These are phyloP conservation scores for Scleropages formosus DNA, from an alignment of 2,797 vertebrate species.

Conservation along the genomic window DNA sequence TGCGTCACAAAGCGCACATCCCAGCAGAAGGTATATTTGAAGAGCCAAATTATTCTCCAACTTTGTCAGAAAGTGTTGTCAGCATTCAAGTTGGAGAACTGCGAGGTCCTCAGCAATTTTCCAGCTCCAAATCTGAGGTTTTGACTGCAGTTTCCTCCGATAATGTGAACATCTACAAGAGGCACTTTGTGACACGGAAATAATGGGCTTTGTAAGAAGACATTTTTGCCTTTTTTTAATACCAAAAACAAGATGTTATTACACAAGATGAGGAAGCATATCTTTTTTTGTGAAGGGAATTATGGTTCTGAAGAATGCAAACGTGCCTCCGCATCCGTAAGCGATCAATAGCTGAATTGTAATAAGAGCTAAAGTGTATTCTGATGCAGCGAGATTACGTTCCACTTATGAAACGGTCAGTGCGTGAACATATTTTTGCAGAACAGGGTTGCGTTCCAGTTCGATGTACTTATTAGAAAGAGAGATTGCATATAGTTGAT, in stretches of 20 bases:
- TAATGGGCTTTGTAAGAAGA: not conserved
- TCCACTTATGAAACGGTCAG: not conserved
- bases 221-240: not conserved
- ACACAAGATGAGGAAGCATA: not conserved
- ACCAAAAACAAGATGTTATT: no score
- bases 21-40: constrained; percentile 4
- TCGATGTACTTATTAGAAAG: not conserved
- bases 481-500: not conserved
- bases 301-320: not conserved
- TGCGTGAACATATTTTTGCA: not conserved
- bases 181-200: not conserved
- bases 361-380: not conserved
- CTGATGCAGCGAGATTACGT: not conserved
- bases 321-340: not conserved
- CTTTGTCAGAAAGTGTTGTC: not conserved
- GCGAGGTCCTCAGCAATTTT: not conserved
- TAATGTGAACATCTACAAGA: constrained; percentile 17
- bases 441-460: constrained; percentile 11
- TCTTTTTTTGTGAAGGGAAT: not conserved
- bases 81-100: not conserved
- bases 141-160: not conserved
- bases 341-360: not conserved
- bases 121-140: constrained; percentile 19
- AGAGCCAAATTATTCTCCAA: constrained; percentile 15
- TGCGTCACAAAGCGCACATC: not conserved